phyloP scores from a whole-genome alignment of 92 coral and sea anemone genomes.

The Zoanthus gigantus region DNA sequence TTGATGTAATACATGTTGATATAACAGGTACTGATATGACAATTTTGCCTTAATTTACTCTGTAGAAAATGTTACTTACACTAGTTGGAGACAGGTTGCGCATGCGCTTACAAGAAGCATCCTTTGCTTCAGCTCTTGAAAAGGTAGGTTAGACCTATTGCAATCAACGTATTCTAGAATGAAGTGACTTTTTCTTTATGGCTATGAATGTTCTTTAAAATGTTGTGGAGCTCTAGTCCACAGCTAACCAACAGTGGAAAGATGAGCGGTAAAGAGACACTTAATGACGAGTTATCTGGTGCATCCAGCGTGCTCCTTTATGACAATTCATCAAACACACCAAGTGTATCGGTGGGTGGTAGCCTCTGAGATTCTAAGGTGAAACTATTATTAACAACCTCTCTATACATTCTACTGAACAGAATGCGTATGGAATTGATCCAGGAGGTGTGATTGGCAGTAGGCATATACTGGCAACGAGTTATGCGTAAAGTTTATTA shows the following conservation, averaged over 20 bases:
- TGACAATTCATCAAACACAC: background rate
- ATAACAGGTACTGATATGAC: no score
- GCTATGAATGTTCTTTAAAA: background rate
- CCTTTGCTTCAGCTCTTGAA: conserved; percentile 76
- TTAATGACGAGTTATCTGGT: background rate
- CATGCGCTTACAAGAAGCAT: conserved; percentile 73
- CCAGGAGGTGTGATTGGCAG: conserved; percentile 17
- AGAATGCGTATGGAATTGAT: background rate
- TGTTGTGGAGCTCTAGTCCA: conserved; percentile 70
- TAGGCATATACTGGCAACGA: background rate
- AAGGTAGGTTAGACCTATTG: conserved; percentile 59
- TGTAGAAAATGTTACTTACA: conserved; percentile 73
- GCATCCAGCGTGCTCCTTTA: background rate
- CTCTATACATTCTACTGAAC: background rate
- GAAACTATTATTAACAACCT: background rate
- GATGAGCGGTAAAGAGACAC: background rate
- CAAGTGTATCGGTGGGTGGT: background rate
- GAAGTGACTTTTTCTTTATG: background rate
- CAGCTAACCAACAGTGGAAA: background rate
- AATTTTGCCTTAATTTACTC: background rate
- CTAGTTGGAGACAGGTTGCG: conserved; percentile 78
- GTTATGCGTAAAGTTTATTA: background rate
- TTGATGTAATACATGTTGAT: no score
- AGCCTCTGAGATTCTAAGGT: background rate
- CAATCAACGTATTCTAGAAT: background rate